Percentiles rank a stretch among this genome's conserved stretches.
These are phyloP conservation scores for Cebidichthys violaceus DNA, from an alignment of 2,113 vertebrate species.

Conservation along the genomic window DNA sequence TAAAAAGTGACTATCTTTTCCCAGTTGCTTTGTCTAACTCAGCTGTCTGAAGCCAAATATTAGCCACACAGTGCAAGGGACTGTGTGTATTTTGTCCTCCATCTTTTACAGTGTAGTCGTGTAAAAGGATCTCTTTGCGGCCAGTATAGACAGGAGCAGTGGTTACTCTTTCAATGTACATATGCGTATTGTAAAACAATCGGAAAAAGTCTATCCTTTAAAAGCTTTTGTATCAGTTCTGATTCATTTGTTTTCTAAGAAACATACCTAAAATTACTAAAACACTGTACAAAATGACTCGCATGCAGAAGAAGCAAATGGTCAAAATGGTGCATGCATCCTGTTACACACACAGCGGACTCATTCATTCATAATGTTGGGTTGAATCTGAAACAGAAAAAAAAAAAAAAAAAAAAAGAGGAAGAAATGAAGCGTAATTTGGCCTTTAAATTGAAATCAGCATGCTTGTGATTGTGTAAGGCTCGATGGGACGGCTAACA, in stretches of 20 bases:
- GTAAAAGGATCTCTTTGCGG: not conserved
- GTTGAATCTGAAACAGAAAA: conserved; percentile 49
- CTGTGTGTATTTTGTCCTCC: not conserved
- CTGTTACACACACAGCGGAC: conserved; percentile 18
- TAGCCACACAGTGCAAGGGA: not conserved
- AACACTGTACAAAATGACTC: conserved; percentile 13
- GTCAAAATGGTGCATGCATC: conserved; percentile 26
- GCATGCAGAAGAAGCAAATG: conserved; percentile 35
- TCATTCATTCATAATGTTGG: conserved; percentile 63
- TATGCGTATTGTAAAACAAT: not conserved
- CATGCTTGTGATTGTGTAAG: conserved; percentile 52
- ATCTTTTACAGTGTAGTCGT: not conserved
- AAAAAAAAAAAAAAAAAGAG: not conserved
- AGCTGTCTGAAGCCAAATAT: not conserved
- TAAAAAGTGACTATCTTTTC: no score
- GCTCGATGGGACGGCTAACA: conserved; percentile 36
- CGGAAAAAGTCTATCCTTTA: not conserved
- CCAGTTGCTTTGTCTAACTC: not conserved
- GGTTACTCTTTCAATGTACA: not conserved
- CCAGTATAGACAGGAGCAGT: not conserved
- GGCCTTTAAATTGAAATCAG: conserved; percentile 23
- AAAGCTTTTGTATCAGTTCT: not conserved
- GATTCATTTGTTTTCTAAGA: conserved; percentile 23
- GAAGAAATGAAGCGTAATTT: conserved; percentile 13
- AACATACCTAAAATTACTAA: conserved; percentile 28